Evolutionary conservation across 35 echinoderm and acorn worm species (phyloP).

Genomic region (Ophioderma brevispina): DNA sequence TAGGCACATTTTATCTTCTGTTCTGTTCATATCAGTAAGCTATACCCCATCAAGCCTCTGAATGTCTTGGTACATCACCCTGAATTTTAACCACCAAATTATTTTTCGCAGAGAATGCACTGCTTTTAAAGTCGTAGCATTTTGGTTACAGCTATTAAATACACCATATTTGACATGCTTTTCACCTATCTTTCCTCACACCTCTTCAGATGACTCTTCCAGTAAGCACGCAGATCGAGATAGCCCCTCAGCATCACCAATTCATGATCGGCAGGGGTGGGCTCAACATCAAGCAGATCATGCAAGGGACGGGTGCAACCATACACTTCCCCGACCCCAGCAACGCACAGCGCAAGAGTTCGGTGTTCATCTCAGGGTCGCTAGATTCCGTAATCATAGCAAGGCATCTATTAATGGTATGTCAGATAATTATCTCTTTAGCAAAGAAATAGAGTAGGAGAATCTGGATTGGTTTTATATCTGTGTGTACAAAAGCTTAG

Average conservation of each 20-base stretch:
- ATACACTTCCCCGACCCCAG: constrained; percentile 94
- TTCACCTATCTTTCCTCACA: not conserved
- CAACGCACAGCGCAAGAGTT: constrained; percentile 83
- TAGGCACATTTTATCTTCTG: too few relatives aligned
- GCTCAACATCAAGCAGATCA: constrained; percentile 98
- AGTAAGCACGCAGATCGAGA: constrained; percentile 91
- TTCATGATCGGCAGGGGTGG: constrained; percentile 92
- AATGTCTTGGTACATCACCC: too few relatives aligned
- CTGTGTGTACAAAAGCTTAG: too few relatives aligned
- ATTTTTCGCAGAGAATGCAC: too few relatives aligned
- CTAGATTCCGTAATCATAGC: constrained; percentile 91
- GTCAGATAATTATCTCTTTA: not conserved
- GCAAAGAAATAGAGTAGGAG: not conserved
- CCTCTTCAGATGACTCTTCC: constrained; percentile 62
- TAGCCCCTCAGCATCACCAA: constrained; percentile 94
- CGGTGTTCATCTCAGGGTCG: constrained; percentile 84
- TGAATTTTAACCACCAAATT: too few relatives aligned
- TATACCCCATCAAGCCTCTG: too few relatives aligned
- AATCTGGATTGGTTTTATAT: not conserved
- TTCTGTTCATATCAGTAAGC: too few relatives aligned
- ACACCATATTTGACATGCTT: too few relatives aligned
- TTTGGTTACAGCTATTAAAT: too few relatives aligned
- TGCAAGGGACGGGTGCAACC: constrained; percentile 84
- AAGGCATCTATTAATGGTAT: constrained; percentile 86
- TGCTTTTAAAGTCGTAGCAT: too few relatives aligned